phyloP scores from a whole-genome alignment of 2,888 invertebrate genomes.

The Tryphoninae sp. region DNA sequence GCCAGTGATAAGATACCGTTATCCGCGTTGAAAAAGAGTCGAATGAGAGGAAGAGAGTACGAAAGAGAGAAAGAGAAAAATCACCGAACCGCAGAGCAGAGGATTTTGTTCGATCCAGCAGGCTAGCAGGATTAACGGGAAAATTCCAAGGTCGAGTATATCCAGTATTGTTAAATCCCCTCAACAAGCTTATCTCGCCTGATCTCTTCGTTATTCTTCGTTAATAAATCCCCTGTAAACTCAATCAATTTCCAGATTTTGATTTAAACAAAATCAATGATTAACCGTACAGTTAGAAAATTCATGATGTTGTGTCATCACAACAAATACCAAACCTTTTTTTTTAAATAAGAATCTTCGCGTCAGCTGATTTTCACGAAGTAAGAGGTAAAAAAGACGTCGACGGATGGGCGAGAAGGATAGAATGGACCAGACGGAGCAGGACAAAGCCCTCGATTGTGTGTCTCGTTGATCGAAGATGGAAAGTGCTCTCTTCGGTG shows the following conservation, averaged over 20 bases:
- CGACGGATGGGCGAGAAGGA: conserved; percentile 12
- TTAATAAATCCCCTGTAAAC: neutral
- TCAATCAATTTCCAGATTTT: neutral
- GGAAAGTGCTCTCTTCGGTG: neutral
- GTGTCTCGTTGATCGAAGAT: conserved; percentile 13
- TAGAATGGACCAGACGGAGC: neutral
- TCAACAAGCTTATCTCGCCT: neutral
- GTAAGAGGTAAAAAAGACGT: neutral
- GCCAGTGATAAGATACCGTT: conserved; percentile 32
- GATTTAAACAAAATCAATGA: neutral
- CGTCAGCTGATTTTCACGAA: conserved; percentile 38
- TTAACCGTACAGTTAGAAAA: neutral
- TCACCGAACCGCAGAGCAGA: neutral
- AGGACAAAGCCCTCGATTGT: conserved; percentile 46
- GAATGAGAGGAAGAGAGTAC: neutral
- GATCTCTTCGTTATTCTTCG: neutral
- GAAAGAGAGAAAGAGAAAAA: conserved; percentile 10
- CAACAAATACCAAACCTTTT: neutral
- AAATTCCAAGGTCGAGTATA: conserved; percentile 4
- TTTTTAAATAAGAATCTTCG: conserved; percentile 1
- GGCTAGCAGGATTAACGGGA: conserved; percentile 8
- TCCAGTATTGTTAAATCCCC: neutral
- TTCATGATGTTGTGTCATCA: neutral
- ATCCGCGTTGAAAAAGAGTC: neutral
- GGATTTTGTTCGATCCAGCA: conserved; percentile 28